phyloP scores from a whole-genome alignment of 2,113 vertebrate species.

The Elgaria multicarinata region DNA sequence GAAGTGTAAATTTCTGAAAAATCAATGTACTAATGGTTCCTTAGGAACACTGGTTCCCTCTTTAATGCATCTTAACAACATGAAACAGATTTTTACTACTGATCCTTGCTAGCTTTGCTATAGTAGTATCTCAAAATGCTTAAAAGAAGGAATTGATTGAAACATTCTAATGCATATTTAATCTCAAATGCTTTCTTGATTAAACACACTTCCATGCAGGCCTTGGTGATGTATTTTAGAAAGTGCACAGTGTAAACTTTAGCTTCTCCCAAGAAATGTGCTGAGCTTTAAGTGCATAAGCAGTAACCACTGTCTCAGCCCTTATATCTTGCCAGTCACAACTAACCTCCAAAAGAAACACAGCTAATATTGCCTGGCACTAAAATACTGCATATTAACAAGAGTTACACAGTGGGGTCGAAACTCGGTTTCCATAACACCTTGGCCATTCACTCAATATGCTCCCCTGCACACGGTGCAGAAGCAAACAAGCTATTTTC shows the following conservation, averaged over 20 bases:
- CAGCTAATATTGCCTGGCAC: neutral
- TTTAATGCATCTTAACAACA: constrained; percentile 43
- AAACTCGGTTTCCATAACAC: neutral
- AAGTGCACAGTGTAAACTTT: constrained; percentile 34
- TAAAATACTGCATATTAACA: neutral
- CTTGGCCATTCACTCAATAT: neutral
- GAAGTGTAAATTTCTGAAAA: constrained; percentile 36
- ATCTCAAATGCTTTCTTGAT: constrained; percentile 57
- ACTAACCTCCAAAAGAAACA: neutral
- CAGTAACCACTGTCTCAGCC: neutral
- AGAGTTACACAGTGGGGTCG: neutral
- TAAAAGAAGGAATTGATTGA: constrained; percentile 59
- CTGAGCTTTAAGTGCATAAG: neutral
- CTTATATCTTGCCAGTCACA: neutral
- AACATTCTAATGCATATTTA: constrained; percentile 54
- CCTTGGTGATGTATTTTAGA: constrained; percentile 47
- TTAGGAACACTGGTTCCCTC: constrained; percentile 45
- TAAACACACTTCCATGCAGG: constrained; percentile 57
- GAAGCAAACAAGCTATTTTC: neutral
- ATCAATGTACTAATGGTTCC: constrained; percentile 59
- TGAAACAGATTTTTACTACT: constrained; percentile 43
- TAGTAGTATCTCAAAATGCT: constrained; percentile 53
- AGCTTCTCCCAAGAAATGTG: neutral
- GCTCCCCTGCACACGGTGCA: neutral
- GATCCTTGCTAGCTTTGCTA: neutral